These are phyloP conservation scores for Lota lota DNA, from an alignment of 2,113 vertebrate genomes.

Conservation along the genomic window DNA sequence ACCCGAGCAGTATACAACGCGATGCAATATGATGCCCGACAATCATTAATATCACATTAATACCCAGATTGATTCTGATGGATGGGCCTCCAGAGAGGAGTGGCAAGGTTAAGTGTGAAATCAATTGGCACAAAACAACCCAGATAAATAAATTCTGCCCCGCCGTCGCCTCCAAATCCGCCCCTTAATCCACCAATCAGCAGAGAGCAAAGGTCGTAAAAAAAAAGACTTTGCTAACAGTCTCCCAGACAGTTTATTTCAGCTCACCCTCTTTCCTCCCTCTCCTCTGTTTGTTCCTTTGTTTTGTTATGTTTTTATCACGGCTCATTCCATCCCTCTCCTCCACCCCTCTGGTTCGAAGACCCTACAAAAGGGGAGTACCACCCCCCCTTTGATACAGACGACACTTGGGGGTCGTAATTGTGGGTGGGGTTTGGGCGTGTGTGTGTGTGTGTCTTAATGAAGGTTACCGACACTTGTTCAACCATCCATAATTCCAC, in stretches of 20 bases:
- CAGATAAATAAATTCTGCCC: conserved; percentile 53
- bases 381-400: conserved; percentile 11
- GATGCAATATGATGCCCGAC: conserved; percentile 12
- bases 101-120: conserved; percentile 67
- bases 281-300: conserved; percentile 51
- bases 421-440: conserved; percentile 41
- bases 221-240: conserved; percentile 46
- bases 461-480: conserved; percentile 61
- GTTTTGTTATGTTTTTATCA: conserved; percentile 12
- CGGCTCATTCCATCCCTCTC: conserved; percentile 21
- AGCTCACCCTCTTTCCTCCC: conserved; percentile 46
- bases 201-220: conserved; percentile 54
- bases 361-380: conserved; percentile 34
- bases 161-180: conserved; percentile 41
- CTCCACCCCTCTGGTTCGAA: conserved; percentile 43
- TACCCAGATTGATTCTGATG: conserved; percentile 52
- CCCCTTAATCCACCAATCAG: conserved; percentile 64
- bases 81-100: conserved; percentile 51
- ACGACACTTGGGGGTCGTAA: conserved; percentile 31
- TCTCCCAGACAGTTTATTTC: conserved; percentile 42
- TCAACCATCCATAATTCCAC: conserved; percentile 65
- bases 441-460: conserved; percentile 11
- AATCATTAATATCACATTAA: conserved; percentile 73
- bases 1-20: conserved; percentile 30
- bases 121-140: conserved; percentile 72